Conservation (phyloP, 2,113 vertebrate genomes). For the Paedocypris sp. region DNA sequence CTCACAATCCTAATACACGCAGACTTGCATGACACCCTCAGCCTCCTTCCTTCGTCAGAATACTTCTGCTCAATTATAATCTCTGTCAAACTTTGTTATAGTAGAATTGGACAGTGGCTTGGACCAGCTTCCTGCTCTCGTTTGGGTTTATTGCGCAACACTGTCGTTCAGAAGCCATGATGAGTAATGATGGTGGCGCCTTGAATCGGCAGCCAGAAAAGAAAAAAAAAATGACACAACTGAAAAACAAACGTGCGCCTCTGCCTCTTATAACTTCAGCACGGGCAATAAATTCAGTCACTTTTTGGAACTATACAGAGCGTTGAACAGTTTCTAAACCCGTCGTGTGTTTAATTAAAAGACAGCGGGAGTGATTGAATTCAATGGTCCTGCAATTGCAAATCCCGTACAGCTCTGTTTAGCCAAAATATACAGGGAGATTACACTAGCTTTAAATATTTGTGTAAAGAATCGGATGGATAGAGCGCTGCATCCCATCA, state of each 20-base stretch:
- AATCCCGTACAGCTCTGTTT: neutral
- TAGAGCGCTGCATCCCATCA: neutral
- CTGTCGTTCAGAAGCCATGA: neutral
- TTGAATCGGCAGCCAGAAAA: neutral
- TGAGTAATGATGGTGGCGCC: conserved; percentile 8
- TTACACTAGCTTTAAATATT: neutral
- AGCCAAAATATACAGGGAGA: conserved; percentile 1
- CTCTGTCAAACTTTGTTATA: too few relatives aligned
- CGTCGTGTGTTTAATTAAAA: neutral
- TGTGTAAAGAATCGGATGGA: neutral
- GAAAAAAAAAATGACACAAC: neutral
- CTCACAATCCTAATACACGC: neutral
- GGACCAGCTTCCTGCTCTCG: too few relatives aligned
- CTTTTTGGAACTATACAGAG: too few relatives aligned
- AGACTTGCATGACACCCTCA: neutral
- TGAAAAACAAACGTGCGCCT: neutral
- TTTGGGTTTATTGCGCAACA: neutral
- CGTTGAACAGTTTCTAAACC: too few relatives aligned
- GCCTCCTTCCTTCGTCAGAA: too few relatives aligned
- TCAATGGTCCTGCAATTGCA: neutral
- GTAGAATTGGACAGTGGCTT: too few relatives aligned
- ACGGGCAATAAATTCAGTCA: neutral
- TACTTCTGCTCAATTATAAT: too few relatives aligned
- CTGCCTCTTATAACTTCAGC: neutral
- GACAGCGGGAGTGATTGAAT: neutral